phyloP scores from a whole-genome alignment of 2,113 vertebrate species.

The Upupa epops region DNA sequence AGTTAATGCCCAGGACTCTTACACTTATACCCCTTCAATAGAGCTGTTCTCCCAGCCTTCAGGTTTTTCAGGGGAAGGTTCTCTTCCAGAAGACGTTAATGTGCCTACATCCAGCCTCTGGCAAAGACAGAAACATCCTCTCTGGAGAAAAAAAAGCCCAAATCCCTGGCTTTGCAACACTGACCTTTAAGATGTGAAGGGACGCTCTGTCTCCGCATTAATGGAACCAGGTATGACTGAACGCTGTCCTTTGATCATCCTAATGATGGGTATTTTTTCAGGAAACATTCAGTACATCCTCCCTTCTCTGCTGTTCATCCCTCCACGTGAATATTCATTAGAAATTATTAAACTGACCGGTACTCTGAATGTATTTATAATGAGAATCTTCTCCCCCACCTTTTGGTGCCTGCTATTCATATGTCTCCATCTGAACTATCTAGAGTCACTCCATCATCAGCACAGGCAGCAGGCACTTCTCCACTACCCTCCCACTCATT shows the following conservation, averaged over 20 bases:
- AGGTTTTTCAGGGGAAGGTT: background rate
- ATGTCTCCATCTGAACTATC: background rate
- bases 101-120: background rate
- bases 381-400: background rate
- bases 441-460: background rate
- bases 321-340: background rate
- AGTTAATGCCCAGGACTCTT: background rate
- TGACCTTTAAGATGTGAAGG: background rate
- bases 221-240: background rate
- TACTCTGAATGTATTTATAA: background rate
- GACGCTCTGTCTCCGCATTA: background rate
- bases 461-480: background rate
- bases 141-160: background rate
- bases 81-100: background rate
- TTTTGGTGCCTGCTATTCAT: background rate
- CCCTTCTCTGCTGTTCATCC: background rate
- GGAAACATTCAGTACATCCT: background rate
- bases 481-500: background rate
- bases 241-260: background rate
- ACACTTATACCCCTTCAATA: accelerated
- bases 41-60: background rate
- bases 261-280: background rate
- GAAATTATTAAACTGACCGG: background rate
- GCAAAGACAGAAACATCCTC: background rate
- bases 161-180: background rate